These are phyloP conservation scores for Drosophila affinis DNA, from an alignment of 2,888 invertebrate genomes.

Conservation along the genomic window DNA sequence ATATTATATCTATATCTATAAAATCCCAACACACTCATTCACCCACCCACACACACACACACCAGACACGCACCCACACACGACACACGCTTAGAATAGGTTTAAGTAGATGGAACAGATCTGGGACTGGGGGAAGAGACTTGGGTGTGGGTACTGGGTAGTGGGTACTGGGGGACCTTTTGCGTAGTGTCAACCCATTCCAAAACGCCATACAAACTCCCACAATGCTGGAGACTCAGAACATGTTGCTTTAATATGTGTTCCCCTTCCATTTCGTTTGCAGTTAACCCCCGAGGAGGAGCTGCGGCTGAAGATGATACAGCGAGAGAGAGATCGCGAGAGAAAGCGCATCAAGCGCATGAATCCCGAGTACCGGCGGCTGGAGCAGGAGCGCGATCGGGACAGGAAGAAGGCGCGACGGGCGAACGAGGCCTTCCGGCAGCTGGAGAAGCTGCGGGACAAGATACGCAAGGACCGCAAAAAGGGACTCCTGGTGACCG, in stretches of 20 bases:
- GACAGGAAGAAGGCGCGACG: conserved; percentile 82
- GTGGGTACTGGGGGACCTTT: conserved; percentile 28
- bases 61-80: conserved; percentile 34
- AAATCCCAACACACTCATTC: conserved; percentile 31
- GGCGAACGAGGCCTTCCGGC: conserved; percentile 80
- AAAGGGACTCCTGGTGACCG: conserved; percentile 78
- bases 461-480: conserved; percentile 82
- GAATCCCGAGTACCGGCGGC: conserved; percentile 81
- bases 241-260: conserved; percentile 69
- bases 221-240: conserved; percentile 40
- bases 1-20: conserved; percentile 56
- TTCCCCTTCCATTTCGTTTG: conserved; percentile 45
- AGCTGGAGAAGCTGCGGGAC: conserved; percentile 81
- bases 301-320: conserved; percentile 80
- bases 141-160: conserved; percentile 3
- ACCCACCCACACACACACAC: conserved; percentile 17
- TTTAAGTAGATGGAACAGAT: conserved; percentile 23
- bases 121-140: neutral
- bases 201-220: conserved; percentile 35
- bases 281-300: conserved; percentile 82
- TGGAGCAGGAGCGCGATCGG: conserved; percentile 82
- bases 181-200: conserved; percentile 17
- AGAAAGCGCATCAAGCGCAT: conserved; percentile 81
- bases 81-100: conserved; percentile 5
- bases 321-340: conserved; percentile 82